phyloP scores from a whole-genome alignment of 1,140 invertebrate species.

The Sitodiplosis mosellana region DNA sequence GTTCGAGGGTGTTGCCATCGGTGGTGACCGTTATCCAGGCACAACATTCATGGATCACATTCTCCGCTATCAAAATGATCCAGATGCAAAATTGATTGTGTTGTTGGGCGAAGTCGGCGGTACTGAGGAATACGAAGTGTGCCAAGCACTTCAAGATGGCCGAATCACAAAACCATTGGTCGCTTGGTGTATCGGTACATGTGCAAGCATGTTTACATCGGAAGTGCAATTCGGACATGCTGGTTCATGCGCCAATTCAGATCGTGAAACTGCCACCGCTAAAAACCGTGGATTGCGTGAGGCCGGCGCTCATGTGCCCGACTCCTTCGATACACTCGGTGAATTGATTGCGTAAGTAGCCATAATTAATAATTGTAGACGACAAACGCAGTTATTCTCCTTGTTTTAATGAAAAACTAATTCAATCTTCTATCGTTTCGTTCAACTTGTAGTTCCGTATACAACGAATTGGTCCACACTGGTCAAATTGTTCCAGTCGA shows the following conservation, averaged over 20 bases:
- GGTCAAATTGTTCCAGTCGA: slow-evolving; percentile 71
- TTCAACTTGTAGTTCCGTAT: slow-evolving; percentile 40
- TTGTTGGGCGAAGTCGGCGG: slow-evolving; percentile 95
- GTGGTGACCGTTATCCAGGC: slow-evolving; percentile 97
- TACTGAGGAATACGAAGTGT: slow-evolving; percentile 98
- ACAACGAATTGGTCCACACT: slow-evolving; percentile 58
- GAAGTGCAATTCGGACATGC: slow-evolving; percentile 99
- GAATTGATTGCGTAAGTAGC: slow-evolving; percentile 23
- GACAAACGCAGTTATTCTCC: too few relatives aligned
- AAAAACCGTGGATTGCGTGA: slow-evolving; percentile 77
- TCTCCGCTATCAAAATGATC: slow-evolving; percentile 57
- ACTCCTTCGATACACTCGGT: slow-evolving; percentile 84
- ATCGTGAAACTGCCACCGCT: slow-evolving; percentile 79
- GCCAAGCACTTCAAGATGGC: slow-evolving; percentile 63
- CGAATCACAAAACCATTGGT: slow-evolving; percentile 86
- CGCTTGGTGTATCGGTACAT: slow-evolving; percentile 97
- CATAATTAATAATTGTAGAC: too few relatives aligned
- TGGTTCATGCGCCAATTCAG: slow-evolving; percentile 91
- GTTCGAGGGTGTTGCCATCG: slow-evolving; percentile 95
- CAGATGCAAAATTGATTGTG: slow-evolving; percentile 84
- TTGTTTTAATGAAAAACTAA: too few relatives aligned
- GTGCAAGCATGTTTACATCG: slow-evolving; percentile 80
- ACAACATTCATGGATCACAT: slow-evolving; percentile 98
- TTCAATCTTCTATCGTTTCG: too few relatives aligned
- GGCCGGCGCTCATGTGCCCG: slow-evolving; percentile 78